Evolutionary conservation across 2,888 invertebrate genomes (phyloP).

Genomic region (Apodemia mormo): DNA sequence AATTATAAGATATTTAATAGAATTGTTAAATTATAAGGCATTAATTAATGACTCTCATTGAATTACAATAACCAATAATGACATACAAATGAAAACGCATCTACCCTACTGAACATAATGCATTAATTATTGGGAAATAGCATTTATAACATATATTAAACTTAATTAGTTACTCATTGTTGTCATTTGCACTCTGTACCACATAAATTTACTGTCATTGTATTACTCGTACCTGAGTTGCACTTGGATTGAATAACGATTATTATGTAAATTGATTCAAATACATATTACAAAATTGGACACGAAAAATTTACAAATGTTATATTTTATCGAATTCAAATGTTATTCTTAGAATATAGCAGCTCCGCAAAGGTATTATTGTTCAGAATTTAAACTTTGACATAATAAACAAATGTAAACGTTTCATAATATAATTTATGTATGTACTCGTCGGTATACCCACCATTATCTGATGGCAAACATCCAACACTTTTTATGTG

Average conservation of each 20-base stretch:
- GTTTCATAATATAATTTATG: too few relatives aligned
- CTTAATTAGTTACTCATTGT: not conserved
- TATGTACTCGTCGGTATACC: too few relatives aligned
- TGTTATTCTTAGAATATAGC: too few relatives aligned
- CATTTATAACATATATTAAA: not conserved
- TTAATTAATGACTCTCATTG: not conserved
- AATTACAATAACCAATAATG: constrained; percentile 3
- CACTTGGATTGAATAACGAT: not conserved
- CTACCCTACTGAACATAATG: not conserved
- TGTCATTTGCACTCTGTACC: not conserved
- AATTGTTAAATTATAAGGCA: not conserved
- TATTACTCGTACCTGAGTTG: not conserved
- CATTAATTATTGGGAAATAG: constrained; percentile 8
- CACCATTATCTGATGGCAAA: too few relatives aligned
- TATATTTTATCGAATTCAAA: too few relatives aligned
- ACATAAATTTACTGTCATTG: constrained; percentile 1
- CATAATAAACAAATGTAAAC: too few relatives aligned
- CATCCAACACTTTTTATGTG: too few relatives aligned
- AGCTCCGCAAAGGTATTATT: too few relatives aligned
- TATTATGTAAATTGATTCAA: constrained; percentile 11
- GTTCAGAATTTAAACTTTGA: too few relatives aligned
- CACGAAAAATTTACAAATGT: too few relatives aligned
- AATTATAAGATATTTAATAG: not conserved
- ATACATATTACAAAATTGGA: not conserved
- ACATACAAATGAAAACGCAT: not conserved